phyloP scores from a whole-genome alignment of 92 coral and sea anemone species.

The Meandrina meandrites region DNA sequence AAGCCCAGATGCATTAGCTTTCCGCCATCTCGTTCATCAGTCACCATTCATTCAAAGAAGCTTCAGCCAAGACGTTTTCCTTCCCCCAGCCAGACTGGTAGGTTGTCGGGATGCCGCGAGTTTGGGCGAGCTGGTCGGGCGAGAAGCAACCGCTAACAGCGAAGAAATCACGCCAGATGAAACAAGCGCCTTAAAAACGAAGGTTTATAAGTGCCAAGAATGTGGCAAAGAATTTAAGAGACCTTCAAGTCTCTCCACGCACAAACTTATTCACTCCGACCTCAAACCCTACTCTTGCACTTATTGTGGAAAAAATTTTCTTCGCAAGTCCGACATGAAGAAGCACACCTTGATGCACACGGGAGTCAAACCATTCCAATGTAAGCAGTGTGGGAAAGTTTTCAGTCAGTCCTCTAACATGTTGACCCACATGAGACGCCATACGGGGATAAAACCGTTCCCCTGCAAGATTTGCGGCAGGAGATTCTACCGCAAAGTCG shows the following conservation, averaged over 20 bases:
- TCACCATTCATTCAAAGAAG: slow-evolving; percentile 26
- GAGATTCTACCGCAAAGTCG: slow-evolving; percentile 84
- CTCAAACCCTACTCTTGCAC: slow-evolving; percentile 84
- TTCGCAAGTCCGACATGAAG: slow-evolving; percentile 92
- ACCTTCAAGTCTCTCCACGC: slow-evolving; percentile 88
- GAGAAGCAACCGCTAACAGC: slow-evolving; percentile 4
- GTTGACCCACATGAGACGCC: slow-evolving; percentile 88
- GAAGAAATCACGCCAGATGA: slow-evolving; percentile 36
- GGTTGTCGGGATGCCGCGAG: background rate
- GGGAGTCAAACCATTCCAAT: slow-evolving; percentile 88
- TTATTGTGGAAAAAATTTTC: slow-evolving; percentile 85
- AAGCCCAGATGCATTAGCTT: slow-evolving; percentile 7
- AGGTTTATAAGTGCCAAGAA: slow-evolving; percentile 76
- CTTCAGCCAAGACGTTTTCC: slow-evolving; percentile 9
- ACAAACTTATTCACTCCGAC: slow-evolving; percentile 85
- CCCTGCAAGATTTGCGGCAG: slow-evolving; percentile 87
- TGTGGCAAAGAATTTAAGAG: slow-evolving; percentile 89
- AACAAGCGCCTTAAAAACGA: slow-evolving; percentile 40
- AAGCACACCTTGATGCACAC: slow-evolving; percentile 91
- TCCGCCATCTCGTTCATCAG: slow-evolving; percentile 18
- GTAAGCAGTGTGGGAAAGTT: slow-evolving; percentile 89
- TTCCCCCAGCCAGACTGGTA: slow-evolving; percentile 4
- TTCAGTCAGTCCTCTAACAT: slow-evolving; percentile 91
- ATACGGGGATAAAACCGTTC: slow-evolving; percentile 85
- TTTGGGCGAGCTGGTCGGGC: slow-evolving; percentile 7